Evolutionary conservation across 2,113 vertebrate genomes (phyloP), one percentile per base, ranked within the genome.

Genomic region (Oncorhynchus masou): DNA sequence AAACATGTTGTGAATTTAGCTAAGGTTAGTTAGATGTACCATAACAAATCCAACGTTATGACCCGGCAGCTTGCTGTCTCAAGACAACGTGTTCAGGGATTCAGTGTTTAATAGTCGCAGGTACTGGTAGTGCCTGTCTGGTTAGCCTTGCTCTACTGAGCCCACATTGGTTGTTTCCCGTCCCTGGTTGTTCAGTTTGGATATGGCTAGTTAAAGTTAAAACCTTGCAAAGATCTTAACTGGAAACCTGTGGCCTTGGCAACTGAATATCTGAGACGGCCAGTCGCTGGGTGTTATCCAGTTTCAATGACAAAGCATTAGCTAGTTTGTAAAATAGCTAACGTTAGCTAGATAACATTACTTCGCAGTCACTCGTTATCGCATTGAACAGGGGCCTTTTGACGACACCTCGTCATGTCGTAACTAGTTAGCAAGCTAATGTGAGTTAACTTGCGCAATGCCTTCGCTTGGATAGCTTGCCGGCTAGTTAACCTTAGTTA

Each of bases 231-330:
- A 54, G 3, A 54, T 54, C 51, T 16, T 19, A 3, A 2, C 3
- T 54, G 51, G 59, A n/a, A 62, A 22, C 59, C 59, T 62, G 9
- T 45, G 39, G 39, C 39, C 39, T 11, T 45, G 39, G 39, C 39
- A 45, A 45, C 9, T 12, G 39, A 45, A 54, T 24, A 62, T 62
- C 7, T 8, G 59, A 22, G n/a, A 62, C 3, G n/a, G 24, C 25
- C 15, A 64, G 69, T 77, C 13, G 68, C 78, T 88, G 84, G 82
- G 82, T 78, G 74, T 67, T 77, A 86, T 83, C 84, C 84, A 84
- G 74, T 76, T 74, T 73, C 83, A 77, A 88, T 89, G 88, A 89
- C 88, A 89, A 89, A 89, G 88, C 88, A 88, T 68, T 76, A 80
- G 59, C 34, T 48, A 15, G 29, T 73, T 74, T 72, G 60, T 71